These are phyloP conservation scores for Dasyornis broadbenti DNA, from an alignment of 2,113 vertebrate genomes.

Conservation along the genomic window DNA sequence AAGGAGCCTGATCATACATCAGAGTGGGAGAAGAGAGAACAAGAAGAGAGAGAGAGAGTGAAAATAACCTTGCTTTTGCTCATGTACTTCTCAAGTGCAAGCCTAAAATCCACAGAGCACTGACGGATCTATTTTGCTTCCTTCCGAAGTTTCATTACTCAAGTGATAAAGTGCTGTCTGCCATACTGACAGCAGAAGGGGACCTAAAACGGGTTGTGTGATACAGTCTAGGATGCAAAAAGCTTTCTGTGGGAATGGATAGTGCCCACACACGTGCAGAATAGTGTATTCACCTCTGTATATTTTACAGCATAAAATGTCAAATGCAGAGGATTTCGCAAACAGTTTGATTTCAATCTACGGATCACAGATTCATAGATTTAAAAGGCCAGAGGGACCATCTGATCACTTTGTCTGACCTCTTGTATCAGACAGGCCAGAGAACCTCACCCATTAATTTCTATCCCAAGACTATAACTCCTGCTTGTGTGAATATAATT, in stretches of 20 bases:
- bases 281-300: background rate
- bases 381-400: constrained; percentile 21
- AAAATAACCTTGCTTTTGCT: background rate
- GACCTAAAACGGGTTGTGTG: background rate
- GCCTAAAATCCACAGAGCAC: background rate
- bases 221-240: background rate
- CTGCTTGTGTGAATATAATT: background rate
- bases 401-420: background rate
- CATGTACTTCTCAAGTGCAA: background rate
- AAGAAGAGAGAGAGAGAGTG: background rate
- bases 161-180: background rate
- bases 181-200: background rate
- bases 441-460: background rate
- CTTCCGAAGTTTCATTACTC: background rate
- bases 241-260: background rate
- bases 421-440: background rate
- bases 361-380: background rate
- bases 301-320: background rate
- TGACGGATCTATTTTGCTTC: background rate
- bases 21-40: background rate
- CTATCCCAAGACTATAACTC: background rate
- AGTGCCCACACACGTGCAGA: background rate
- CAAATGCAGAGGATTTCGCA: background rate
- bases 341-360: background rate
- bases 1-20: background rate